phyloP scores from a whole-genome alignment of 2,888 invertebrate genomes.

The Bugulina stolonifera region DNA sequence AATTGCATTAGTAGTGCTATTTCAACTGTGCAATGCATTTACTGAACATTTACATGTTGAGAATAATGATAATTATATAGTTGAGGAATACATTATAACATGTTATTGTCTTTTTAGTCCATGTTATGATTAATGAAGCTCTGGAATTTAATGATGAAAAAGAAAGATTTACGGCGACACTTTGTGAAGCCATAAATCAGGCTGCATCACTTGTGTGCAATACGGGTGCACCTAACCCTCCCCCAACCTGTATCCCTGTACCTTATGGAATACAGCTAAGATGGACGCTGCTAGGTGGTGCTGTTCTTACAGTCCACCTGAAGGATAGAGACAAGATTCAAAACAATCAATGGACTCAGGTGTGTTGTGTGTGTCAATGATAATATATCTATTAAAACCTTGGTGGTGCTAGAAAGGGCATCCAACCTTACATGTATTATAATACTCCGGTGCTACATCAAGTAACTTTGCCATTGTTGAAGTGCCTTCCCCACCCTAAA shows the following conservation, averaged over 20 bases:
- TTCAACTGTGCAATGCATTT: too few relatives aligned
- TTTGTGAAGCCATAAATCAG: constrained; percentile 44
- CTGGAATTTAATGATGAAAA: constrained; percentile 60
- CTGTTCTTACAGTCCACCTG: constrained; percentile 90
- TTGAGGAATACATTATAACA: too few relatives aligned
- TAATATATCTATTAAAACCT: too few relatives aligned
- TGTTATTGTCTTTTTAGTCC: constrained; percentile 58
- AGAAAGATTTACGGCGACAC: constrained; percentile 38
- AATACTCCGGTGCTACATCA: too few relatives aligned
- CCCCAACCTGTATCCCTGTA: constrained; percentile 85
- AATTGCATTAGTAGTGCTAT: too few relatives aligned
- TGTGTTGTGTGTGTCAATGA: too few relatives aligned
- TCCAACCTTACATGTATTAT: too few relatives aligned
- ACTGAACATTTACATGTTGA: too few relatives aligned
- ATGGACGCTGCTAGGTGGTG: constrained; percentile 95
- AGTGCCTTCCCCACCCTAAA: too few relatives aligned
- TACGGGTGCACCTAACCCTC: constrained; percentile 79
- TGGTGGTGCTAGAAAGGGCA: too few relatives aligned
- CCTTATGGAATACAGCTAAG: constrained; percentile 94
- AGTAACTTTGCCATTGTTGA: too few relatives aligned
- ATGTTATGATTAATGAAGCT: constrained; percentile 81
- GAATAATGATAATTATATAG: too few relatives aligned
- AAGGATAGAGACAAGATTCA: constrained; percentile 97
- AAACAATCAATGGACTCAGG: constrained; percentile 98
- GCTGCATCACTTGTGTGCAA: constrained; percentile 66